Base-by-base conservation (phyloP, 2,888 invertebrate genomes). In the Sinohyriopsis cumingii region DNA sequence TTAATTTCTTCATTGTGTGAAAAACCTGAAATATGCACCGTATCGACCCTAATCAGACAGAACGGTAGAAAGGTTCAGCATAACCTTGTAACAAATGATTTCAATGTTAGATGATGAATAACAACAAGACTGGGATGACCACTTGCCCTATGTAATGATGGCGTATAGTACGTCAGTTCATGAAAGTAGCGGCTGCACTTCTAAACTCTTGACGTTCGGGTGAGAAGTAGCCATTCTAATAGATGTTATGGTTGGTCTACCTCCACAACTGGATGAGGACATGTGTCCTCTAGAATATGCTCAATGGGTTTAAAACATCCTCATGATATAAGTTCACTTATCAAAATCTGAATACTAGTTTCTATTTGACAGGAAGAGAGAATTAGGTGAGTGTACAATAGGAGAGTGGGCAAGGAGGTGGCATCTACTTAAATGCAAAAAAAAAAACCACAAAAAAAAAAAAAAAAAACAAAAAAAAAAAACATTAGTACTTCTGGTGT, bases 151-250 rank as follows among this genome's bases (percentile, higher is more conserved):
- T n/a, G n/a, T n/a, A n/a, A 22, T 53, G n/a, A 62, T 71, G 55
- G 77, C 77, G 19, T 73, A 74, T 55, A 62, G 70, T 20, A 19
- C 72, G 24, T 53, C 72, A n/a, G 54, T 28, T 6, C 76, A 73
- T 59, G 63, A 69, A 19, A 60, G 55, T 55, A 77, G 72, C 2
- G 59, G 63, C 9, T 71, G n/a, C 28, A 61, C 67, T n/a, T 76
- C 75, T 45, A 63, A 67, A 59, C 15, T 33, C 15, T 45, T 75
- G 53, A 69, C 71, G 69, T 69, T 73, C 12, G 77, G 77, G 22
- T 24, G 68, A 28, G 75, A 75, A 57, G 64, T 65, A 15, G 60
- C 54, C 59, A 59, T 67, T 54, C 78, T 71, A 60, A 69, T 73
- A 68, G 76, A 73, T 68, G 62, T 71, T 55, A 71, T 71, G 57